Evolutionary conservation across 1,140 invertebrate genomes (phyloP).

Genomic region (Caenorhabditis briggsae): DNA sequence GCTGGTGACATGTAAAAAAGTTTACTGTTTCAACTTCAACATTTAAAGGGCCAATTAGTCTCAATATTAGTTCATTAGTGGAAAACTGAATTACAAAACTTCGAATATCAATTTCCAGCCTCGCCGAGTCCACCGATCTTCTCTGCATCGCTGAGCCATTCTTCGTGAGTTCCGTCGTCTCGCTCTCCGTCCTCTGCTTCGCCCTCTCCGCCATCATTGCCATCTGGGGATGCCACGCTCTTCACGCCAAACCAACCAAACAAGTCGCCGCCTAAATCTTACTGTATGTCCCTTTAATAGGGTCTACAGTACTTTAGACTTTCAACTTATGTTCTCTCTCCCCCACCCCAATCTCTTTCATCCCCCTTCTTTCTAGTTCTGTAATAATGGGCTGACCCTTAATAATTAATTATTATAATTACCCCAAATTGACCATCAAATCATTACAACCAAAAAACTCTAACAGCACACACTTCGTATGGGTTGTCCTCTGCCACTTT

Average conservation of each 20-base stretch:
- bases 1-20: too few relatives aligned
- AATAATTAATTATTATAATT: too few relatives aligned
- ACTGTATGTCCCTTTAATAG: background rate
- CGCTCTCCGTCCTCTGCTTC: constrained; percentile 75
- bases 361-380: too few relatives aligned
- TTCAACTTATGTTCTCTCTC: background rate
- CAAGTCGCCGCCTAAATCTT: constrained; percentile 29
- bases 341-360: constrained; percentile 1
- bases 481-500: too few relatives aligned
- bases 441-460: background rate
- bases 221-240: constrained; percentile 74
- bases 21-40: too few relatives aligned
- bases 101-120: too few relatives aligned
- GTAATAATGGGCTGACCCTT: too few relatives aligned
- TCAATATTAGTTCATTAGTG: too few relatives aligned
- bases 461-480: too few relatives aligned
- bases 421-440: background rate
- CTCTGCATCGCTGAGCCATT: constrained; percentile 75
- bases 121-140: constrained; percentile 64
- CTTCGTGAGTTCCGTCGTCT: constrained; percentile 77
- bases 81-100: too few relatives aligned
- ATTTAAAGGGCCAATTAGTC: too few relatives aligned
- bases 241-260: constrained; percentile 46
- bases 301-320: background rate
- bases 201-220: constrained; percentile 76